A percentile compares a stretch with the other conserved stretches of the same genome.
Evolutionary conservation across 2,888 invertebrate genomes (phyloP).

Genomic region (Carterocephalus palaemon): DNA sequence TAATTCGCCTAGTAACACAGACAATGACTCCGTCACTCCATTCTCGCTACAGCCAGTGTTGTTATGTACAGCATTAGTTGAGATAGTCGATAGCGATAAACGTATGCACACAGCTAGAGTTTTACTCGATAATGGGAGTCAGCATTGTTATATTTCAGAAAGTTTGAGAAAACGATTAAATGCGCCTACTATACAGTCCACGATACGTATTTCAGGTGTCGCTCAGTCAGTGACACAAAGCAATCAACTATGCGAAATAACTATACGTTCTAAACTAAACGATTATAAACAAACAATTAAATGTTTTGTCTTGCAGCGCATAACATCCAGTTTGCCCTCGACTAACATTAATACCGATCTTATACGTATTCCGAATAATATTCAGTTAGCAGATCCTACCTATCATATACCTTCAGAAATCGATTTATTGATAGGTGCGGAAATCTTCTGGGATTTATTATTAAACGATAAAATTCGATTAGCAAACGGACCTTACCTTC

Average conservation of each 20-base stretch:
- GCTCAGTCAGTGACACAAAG: conserved; percentile 6
- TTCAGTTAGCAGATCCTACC: conserved; percentile 27
- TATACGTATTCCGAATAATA: conserved; percentile 23
- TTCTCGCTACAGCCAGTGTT: conserved; percentile 13
- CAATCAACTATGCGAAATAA: conserved; percentile 6
- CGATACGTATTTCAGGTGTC: no score
- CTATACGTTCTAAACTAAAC: conserved; percentile 3
- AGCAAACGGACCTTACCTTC: conserved; percentile 27
- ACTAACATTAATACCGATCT: conserved; percentile 9
- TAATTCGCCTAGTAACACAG: not conserved
- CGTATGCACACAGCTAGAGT: conserved; percentile 4
- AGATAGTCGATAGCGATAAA: conserved; percentile 12
- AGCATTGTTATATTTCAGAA: no score
- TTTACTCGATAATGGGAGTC: conserved; percentile 7
- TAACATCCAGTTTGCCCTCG: conserved; percentile 23
- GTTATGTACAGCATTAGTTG: conserved; percentile 18
- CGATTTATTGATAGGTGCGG: conserved; percentile 30
- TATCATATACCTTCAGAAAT: conserved; percentile 24
- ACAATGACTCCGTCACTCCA: not conserved
- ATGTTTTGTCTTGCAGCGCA: conserved; percentile 14
- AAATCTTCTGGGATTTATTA: conserved; percentile 29
- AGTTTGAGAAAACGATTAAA: no score
- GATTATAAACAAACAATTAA: not conserved
- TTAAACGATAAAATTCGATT: conserved; percentile 24
- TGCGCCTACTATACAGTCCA: no score